A percentile compares a stretch with the other conserved stretches of the same genome.
These are phyloP conservation scores for Megalops cyprinoides DNA, from an alignment of 2,797 vertebrate genomes.

Conservation along the genomic window DNA sequence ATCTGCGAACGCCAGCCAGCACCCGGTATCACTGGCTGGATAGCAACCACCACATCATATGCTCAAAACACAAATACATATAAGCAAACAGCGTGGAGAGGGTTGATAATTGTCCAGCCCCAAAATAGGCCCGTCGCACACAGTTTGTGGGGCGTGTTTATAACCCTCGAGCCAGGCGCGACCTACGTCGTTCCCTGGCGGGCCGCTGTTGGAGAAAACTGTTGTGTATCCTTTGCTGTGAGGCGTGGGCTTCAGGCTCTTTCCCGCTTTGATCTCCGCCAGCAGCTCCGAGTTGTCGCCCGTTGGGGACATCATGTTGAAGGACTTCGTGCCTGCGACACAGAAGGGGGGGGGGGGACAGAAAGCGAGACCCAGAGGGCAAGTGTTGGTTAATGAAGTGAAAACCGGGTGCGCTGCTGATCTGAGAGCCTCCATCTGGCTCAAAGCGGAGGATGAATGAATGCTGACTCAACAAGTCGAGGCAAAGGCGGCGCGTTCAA, in stretches of 20 bases:
- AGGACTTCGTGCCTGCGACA: constrained; percentile 90
- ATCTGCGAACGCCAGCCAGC: neutral
- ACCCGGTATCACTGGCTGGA: neutral
- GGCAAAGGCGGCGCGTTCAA: neutral
- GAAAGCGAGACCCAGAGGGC: constrained; percentile 32
- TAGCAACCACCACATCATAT: neutral
- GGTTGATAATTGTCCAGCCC: neutral
- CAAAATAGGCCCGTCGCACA: neutral
- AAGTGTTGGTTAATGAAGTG: constrained; percentile 29
- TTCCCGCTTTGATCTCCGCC: constrained; percentile 98
- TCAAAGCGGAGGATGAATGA: too few relatives aligned
- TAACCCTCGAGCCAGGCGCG: neutral
- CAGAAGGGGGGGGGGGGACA: constrained; percentile 52
- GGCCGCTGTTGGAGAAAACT: constrained; percentile 85
- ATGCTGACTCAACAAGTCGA: neutral
- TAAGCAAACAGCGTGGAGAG: neutral
- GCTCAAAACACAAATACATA: neutral
- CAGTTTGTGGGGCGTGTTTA: neutral
- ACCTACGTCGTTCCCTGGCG: constrained; percentile 74
- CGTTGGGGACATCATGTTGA: constrained; percentile 99
- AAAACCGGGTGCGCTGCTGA: constrained; percentile 23
- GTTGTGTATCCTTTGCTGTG: constrained; percentile 95
- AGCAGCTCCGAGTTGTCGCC: constrained; percentile 96
- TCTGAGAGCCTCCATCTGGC: neutral
- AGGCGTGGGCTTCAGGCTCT: constrained; percentile 91